Evolutionary conservation across 2,797 vertebrate species (phyloP).

Genomic region (Catostomus latipinnis): DNA sequence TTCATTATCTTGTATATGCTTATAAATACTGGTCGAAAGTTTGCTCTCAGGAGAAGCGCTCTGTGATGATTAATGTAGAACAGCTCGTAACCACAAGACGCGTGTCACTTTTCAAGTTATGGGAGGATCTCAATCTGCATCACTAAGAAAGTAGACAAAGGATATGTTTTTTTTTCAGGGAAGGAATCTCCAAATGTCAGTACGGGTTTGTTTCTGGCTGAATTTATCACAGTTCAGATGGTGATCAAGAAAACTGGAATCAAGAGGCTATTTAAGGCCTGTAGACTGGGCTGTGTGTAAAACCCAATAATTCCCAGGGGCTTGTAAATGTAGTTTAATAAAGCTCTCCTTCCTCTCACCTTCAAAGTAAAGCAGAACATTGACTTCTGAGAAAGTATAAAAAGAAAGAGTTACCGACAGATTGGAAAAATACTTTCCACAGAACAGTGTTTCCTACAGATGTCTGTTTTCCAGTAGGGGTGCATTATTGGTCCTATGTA

Average conservation of each 20-base stretch:
- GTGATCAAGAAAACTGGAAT: constrained; percentile 33
- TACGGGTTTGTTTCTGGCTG: constrained; percentile 10
- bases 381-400: constrained; percentile 1
- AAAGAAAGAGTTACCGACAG: neutral
- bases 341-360: constrained; percentile 30
- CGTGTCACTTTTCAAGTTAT: constrained; percentile 71
- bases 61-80: constrained; percentile 66
- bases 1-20: constrained; percentile 61
- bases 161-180: constrained; percentile 29
- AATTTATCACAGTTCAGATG: neutral
- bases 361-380: constrained; percentile 8
- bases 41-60: constrained; percentile 61
- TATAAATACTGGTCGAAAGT: constrained; percentile 48
- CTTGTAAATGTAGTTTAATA: constrained; percentile 18
- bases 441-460: too few species aligned
- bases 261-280: constrained; percentile 41
- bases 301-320: neutral
- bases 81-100: constrained; percentile 67
- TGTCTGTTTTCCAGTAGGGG: too few species aligned
- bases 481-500: too few species aligned
- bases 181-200: constrained; percentile 33
- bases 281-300: neutral
- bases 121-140: constrained; percentile 55
- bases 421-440: neutral
- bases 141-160: constrained; percentile 57